Evolutionary conservation across 2,797 vertebrate species (phyloP), one percentile per base, ranked within the genome.

Genomic region (Semotilus atromaculatus): DNA sequence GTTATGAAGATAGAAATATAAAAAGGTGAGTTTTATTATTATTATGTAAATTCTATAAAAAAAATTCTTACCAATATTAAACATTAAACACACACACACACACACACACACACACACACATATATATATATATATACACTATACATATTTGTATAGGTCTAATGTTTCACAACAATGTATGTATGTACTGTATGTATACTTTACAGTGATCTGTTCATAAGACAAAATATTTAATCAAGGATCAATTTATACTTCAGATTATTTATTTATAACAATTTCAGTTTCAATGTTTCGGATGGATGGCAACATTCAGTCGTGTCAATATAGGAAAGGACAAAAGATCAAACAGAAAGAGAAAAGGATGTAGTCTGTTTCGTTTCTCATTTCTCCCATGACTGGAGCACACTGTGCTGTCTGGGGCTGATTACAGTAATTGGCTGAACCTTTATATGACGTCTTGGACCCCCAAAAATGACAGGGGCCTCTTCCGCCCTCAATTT

Each of bases 391-490:
- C 76, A 73, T 26, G 48, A 84, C 80, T 64, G 34, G 80, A 74
- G 29, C 80, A 86, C 80, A 83, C 67, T 68, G 77, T 77, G 83
- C 55, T 81, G 58, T 84, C 45, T 74, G 58, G 45, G 62, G 40
- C 77, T 88, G 85, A 90, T 90, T 88, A 91, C 85, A 89, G 86
- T 91, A 88, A 89, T 88, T 87, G 87, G 74, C 81, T 66, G 68
- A 84, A 80, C 82, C 82, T 86, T 88, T 86, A 51, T 84, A 82
- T 88, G 89, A 88, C 75, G 67, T 86, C 81, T 78, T 66, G 11
- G 73, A 66, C 67, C 83, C 75, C 75, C 68, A 80, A 85, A 89
- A 89, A 88, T 85, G 89, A 88, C 87, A 76, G 84, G 64, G 80
- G 80, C 76, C 60, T 73, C 81, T 85, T 81, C 85, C 88, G 87